These are phyloP conservation scores for Dasyornis broadbenti DNA, from an alignment of 2,113 vertebrate species.

Conservation along the genomic window DNA sequence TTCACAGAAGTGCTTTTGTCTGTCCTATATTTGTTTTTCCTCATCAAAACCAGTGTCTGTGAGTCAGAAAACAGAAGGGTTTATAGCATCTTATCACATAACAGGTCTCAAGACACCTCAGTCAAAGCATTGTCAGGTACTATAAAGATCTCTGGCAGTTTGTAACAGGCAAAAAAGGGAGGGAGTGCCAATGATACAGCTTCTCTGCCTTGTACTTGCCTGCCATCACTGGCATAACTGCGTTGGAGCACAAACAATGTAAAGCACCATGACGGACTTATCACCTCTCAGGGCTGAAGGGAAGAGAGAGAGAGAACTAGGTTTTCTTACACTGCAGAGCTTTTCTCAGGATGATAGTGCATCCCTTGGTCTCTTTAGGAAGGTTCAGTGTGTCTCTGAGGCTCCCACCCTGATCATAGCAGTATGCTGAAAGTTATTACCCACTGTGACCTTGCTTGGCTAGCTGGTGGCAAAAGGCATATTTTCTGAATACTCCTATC, in stretches of 20 bases:
- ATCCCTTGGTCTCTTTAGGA: not conserved
- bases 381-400: not conserved
- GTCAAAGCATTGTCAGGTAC: not conserved
- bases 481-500: slow-evolving; percentile 37
- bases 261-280: not conserved
- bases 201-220: not conserved
- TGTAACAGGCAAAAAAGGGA: not conserved
- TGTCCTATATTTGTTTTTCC: not conserved
- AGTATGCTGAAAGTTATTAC: not conserved
- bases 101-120: not conserved
- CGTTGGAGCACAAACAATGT: not conserved
- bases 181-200: not conserved
- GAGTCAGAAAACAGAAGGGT: not conserved
- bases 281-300: not conserved
- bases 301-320: not conserved
- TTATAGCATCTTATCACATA: not conserved
- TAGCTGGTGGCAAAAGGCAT: not conserved
- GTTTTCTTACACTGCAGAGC: not conserved
- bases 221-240: not conserved
- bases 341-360: not conserved
- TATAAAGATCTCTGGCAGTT: not conserved
- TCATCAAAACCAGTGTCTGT: not conserved
- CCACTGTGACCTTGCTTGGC: not conserved
- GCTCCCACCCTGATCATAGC: not conserved
- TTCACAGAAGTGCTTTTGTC: not conserved